A percentile compares a stretch with the other conserved stretches of the same genome.
Conservation (phyloP, 2,797 vertebrate genomes). For the Myotis planiceps region DNA sequence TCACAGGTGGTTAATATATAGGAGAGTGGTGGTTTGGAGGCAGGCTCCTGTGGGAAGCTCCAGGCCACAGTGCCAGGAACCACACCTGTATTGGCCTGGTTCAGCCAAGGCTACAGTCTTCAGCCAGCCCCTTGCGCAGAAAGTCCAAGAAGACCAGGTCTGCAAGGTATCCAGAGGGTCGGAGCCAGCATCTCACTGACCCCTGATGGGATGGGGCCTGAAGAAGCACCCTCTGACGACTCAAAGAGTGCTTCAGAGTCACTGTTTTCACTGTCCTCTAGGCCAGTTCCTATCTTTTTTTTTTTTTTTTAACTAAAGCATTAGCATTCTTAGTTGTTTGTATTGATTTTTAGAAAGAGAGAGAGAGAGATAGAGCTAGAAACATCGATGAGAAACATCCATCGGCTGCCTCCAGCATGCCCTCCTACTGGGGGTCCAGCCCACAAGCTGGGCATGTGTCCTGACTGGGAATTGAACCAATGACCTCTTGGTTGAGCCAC, state of each 20-base stretch:
- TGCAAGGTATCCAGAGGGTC: background rate
- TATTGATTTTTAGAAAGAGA: no score
- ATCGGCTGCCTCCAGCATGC: no score
- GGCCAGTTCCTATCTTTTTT: slow-evolving; percentile 46
- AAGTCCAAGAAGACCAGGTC: background rate
- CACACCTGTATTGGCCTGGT: background rate
- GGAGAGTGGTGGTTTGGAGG: background rate
- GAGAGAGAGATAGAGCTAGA: no score
- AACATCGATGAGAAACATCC: no score
- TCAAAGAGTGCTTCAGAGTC: background rate
- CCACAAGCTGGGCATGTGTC: no score
- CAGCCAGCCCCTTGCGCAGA: background rate
- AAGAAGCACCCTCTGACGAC: background rate
- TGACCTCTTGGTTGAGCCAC: no score
- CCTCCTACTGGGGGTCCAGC: no score
- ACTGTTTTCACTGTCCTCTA: background rate
- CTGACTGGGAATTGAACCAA: no score
- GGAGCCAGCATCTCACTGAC: background rate
- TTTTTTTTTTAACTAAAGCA: no score
- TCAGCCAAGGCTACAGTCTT: background rate
- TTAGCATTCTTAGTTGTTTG: no score
- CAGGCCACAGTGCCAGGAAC: background rate
- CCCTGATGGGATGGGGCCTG: background rate
- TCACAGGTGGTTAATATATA: background rate
- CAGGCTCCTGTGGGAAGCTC: background rate